A percentile compares a stretch with the other conserved stretches of the same genome.
These are phyloP conservation scores for Euglossa dilemma DNA, from an alignment of 1,140 invertebrate genomes.

Conservation along the genomic window DNA sequence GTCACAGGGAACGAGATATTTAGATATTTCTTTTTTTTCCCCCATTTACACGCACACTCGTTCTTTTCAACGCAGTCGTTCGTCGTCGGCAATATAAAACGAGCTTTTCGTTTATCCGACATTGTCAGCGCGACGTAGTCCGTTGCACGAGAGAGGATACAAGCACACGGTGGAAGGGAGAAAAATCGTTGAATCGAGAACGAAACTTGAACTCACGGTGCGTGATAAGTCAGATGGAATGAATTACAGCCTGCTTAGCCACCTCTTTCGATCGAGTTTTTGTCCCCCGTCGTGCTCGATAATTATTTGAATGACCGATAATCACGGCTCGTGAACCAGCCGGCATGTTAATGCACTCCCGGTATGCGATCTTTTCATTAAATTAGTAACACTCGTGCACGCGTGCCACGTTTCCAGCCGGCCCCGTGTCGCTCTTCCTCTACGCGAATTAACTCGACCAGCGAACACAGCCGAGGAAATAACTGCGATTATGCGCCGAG, in stretches of 20 bases:
- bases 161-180: background rate
- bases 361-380: conserved; percentile 44
- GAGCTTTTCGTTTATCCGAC: too few species aligned
- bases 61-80: too few species aligned
- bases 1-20: too few species aligned
- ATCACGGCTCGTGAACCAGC: conserved; percentile 22
- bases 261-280: conserved; percentile 30
- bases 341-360: conserved; percentile 13
- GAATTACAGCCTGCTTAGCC: conserved; percentile 49
- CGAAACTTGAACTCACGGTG: background rate
- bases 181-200: background rate
- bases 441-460: background rate
- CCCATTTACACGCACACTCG: too few species aligned
- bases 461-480: background rate
- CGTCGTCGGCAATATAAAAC: too few species aligned
- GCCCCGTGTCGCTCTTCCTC: background rate
- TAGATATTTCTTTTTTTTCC: too few species aligned
- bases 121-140: too few species aligned
- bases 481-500: background rate
- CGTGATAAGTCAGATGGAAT: conserved; percentile 32
- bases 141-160: too few species aligned
- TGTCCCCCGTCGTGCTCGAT: conserved; percentile 17
- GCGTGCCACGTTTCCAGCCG: background rate
- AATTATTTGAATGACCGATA: conserved; percentile 58
- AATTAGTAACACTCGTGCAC: conserved; percentile 12